phyloP scores from a whole-genome alignment of 2,888 invertebrate species.

The Dryobotodes eremita region DNA sequence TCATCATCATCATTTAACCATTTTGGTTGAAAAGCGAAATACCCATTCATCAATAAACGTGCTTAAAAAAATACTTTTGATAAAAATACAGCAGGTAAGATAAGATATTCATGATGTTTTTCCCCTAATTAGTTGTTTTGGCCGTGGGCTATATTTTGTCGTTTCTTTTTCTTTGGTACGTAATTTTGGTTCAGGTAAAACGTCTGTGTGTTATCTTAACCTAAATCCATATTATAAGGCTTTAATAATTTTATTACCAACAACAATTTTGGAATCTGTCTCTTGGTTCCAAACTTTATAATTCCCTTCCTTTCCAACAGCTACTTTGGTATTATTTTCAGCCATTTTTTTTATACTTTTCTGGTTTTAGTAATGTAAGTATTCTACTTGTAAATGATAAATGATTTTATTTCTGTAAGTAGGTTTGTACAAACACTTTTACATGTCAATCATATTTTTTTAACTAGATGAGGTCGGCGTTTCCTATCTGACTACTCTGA shows the following conservation, averaged over 20 bases:
- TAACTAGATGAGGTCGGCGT: too few species aligned
- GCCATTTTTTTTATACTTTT: background rate
- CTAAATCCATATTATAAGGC: background rate
- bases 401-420: too few species aligned
- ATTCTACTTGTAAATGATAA: background rate
- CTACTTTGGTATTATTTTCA: background rate
- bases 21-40: background rate
- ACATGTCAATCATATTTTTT: too few species aligned
- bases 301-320: background rate
- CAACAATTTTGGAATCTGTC: background rate
- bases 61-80: background rate
- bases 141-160: background rate
- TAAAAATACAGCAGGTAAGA: background rate
- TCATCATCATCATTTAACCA: background rate
- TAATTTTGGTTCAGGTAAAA: constrained; percentile 1
- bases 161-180: background rate
- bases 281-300: background rate
- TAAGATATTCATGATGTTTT: background rate
- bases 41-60: background rate
- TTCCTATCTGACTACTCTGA: too few species aligned
- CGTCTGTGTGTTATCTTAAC: constrained; percentile 3
- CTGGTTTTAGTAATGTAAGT: background rate
- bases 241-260: background rate
- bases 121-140: constrained; percentile 4
- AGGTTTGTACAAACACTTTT: too few species aligned